Evolutionary conservation across 2,888 invertebrate genomes (phyloP).

Genomic region (Sphaerophoria rueppellii): DNA sequence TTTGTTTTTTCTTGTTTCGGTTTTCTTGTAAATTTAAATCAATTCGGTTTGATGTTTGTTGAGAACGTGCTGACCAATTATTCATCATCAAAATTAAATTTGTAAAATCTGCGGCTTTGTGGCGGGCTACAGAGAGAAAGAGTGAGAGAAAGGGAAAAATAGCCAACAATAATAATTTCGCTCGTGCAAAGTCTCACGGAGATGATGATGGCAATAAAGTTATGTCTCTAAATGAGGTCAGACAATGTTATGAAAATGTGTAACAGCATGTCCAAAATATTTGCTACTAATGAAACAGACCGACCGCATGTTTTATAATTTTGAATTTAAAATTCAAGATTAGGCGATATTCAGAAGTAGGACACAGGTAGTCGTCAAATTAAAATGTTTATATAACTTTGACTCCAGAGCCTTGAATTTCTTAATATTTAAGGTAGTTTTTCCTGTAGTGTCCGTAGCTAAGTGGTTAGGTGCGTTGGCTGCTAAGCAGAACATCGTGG

Average conservation of each 20-base stretch:
- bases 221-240: constrained; percentile 44
- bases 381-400: too few relatives aligned
- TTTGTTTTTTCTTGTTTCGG: too few relatives aligned
- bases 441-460: too few relatives aligned
- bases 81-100: constrained; percentile 49
- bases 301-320: neutral
- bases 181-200: constrained; percentile 28
- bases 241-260: constrained; percentile 45
- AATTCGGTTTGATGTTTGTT: constrained; percentile 11
- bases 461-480: too few relatives aligned
- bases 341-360: constrained; percentile 3
- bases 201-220: neutral
- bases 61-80: constrained; percentile 23
- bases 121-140: neutral
- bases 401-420: too few relatives aligned
- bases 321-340: constrained; percentile 12
- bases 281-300: neutral
- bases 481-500: too few relatives aligned
- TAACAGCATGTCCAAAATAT: constrained; percentile 21
- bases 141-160: constrained; percentile 1
- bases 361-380: neutral
- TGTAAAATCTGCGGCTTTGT: constrained; percentile 10
- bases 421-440: too few relatives aligned
- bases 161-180: constrained; percentile 45
- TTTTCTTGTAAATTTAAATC: constrained; percentile 1